These are phyloP conservation scores for Crotalus tigris DNA, from an alignment of 2,113 vertebrate genomes.

Conservation along the genomic window DNA sequence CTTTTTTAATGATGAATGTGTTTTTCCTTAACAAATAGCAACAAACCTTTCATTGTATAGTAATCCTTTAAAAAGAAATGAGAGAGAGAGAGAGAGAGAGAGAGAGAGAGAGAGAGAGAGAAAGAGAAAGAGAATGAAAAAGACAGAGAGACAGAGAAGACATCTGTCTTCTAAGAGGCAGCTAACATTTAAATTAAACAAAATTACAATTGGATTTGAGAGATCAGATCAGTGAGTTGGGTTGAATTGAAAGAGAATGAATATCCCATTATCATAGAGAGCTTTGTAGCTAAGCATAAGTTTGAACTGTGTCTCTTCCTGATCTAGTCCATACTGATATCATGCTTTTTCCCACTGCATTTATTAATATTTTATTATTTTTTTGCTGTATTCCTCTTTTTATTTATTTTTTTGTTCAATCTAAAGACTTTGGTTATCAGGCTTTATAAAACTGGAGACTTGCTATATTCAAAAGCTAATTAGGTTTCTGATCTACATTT, in stretches of 20 bases:
- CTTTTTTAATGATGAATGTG: neutral
- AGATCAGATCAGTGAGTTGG: neutral
- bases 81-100: neutral
- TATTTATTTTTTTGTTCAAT: neutral
- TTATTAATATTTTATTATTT: neutral
- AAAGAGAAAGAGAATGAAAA: neutral
- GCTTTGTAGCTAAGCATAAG: neutral
- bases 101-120: neutral
- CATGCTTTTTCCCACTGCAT: neutral
- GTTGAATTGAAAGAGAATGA: neutral
- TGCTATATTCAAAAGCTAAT: neutral
- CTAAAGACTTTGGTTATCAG: neutral
- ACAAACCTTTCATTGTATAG: constrained; percentile 73
- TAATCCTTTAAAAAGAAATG: constrained; percentile 61
- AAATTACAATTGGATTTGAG: neutral
- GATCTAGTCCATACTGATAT: neutral
- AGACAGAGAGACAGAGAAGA: neutral
- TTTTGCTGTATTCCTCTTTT: neutral
- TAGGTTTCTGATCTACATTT: neutral
- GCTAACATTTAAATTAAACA: neutral
- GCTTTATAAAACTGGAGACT: neutral
- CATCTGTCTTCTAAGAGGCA: neutral
- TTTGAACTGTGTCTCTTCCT: neutral
- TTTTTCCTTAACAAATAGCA: constrained; percentile 63
- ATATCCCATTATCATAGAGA: neutral